Evolutionary conservation across 2,113 vertebrate species (phyloP), one percentile per base, ranked within the genome.

Genomic region (Cathartes aura): DNA sequence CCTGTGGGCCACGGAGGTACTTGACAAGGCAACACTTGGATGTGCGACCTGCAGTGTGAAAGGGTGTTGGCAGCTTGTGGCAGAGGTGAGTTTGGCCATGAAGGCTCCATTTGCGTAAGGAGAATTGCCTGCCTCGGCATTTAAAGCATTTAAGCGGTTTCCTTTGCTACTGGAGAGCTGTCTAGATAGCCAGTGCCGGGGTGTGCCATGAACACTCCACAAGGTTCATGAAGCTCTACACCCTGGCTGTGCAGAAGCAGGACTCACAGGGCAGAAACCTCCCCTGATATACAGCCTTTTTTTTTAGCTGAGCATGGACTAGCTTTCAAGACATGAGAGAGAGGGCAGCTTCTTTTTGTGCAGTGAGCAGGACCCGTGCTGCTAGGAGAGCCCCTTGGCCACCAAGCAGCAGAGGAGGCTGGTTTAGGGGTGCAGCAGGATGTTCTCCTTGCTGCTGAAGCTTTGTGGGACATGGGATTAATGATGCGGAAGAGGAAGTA

Each of bases 11-110:
- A 1, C 9, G 14, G 38, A 56, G 83, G 60, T 22, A 80, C 10
- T 22, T 15, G 55, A 43, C 40, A 22, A 38, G 52, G 52, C 26
- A 42, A 8, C 40, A 3, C 17, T 36, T 12, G 45, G 21, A 5
- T 1, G 18, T 9, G 19, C 2, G 14, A 43, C 42, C 50, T 17
- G 12, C 67, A 0, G 34, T 42, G 42, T 9, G 0, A 1, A 5
- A 11, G 10, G 12, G 9, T 8, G 24, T 17, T 40, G 40, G 38
- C 50, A 45, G n/a, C 34, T 47, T 42, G 38, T 29, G 60, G 26
- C 23, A 52, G 64, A 34, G 42, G 47, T 24, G 42, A 24, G 15
- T 27, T 47, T 56, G 59, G 13, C 34, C 34, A 4, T 1, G 1
- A 36, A 80, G 36, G 15, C 20, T 55, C 19, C 1, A 0, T 64